Conservation (phyloP, 2,797 vertebrate species). For the Crax fasciolata region DNA sequence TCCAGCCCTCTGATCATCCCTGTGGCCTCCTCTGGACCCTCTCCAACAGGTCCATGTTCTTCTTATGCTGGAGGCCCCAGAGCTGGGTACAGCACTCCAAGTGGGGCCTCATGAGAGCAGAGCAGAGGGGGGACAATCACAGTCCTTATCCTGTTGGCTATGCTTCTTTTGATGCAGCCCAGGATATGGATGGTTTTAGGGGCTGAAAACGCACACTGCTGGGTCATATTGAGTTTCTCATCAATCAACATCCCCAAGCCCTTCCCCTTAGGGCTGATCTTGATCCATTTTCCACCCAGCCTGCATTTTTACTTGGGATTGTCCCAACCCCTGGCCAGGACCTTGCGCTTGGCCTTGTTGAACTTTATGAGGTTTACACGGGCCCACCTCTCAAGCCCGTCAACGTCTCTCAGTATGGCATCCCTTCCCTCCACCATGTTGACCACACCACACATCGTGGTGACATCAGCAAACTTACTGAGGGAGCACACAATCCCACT, state of each 20-base stretch:
- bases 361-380: neutral
- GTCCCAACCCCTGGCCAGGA: neutral
- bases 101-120: neutral
- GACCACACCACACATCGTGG: neutral
- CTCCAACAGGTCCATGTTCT: neutral
- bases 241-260: neutral
- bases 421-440: neutral
- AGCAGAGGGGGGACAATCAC: neutral
- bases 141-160: neutral
- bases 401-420: neutral
- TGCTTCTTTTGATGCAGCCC: neutral
- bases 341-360: neutral
- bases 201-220: neutral
- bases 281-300: neutral
- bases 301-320: neutral
- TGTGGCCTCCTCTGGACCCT: neutral
- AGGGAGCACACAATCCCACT: neutral
- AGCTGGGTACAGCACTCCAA: neutral
- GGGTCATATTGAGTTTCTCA: neutral
- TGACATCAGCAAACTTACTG: neutral
- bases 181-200: neutral
- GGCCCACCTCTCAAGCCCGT: neutral
- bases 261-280: neutral
- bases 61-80: neutral
- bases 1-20: neutral